A percentile compares a stretch with the other conserved stretches of the same genome.
These are phyloP conservation scores for Drosophila cardini DNA, from an alignment of 1,140 invertebrate species.

Conservation along the genomic window DNA sequence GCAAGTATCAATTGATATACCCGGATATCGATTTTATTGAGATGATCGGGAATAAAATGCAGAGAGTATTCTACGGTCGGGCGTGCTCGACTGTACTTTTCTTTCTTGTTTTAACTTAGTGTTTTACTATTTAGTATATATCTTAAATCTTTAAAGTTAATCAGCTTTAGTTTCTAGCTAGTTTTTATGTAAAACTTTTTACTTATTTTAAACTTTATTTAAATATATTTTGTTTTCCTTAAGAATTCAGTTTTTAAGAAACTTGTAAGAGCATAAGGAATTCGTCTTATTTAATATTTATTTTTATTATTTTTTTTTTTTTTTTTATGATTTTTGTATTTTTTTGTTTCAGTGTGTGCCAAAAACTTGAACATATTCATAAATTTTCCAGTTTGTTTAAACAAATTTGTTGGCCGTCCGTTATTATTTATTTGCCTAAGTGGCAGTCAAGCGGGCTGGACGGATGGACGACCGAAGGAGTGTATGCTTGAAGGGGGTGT, in stretches of 20 bases:
- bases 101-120: too few relatives aligned
- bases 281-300: conserved; percentile 10
- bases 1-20: too few relatives aligned
- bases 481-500: too few relatives aligned
- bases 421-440: conserved; percentile 81
- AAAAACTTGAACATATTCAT: conserved; percentile 71
- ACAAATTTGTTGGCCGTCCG: conserved; percentile 59
- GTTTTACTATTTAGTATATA: too few relatives aligned
- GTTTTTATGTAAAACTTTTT: neutral
- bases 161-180: too few relatives aligned
- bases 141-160: too few relatives aligned
- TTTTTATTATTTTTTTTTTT: conserved; percentile 9
- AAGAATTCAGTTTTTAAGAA: neutral
- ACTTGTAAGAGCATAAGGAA: neutral
- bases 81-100: too few relatives aligned
- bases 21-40: too few relatives aligned
- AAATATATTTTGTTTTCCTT: neutral
- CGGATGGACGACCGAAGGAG: neutral
- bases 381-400: conserved; percentile 79
- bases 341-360: conserved; percentile 8
- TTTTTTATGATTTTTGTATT: neutral
- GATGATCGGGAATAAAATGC: too few relatives aligned
- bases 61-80: too few relatives aligned
- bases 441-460: conserved; percentile 39
- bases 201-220: neutral